These are phyloP conservation scores for Drosophila bipectinata DNA, from an alignment of 1,140 invertebrate genomes.

Conservation along the genomic window DNA sequence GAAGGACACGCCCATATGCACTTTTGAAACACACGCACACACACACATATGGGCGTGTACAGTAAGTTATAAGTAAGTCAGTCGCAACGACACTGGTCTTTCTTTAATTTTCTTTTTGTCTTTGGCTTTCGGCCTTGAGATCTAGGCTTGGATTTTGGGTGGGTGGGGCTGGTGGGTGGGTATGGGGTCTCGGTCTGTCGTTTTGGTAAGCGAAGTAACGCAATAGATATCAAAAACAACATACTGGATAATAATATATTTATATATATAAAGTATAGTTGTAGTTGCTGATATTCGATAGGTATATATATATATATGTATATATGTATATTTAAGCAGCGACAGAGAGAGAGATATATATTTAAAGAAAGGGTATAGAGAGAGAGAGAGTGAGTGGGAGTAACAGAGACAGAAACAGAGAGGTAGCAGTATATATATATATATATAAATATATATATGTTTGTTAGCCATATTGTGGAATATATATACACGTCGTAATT, in stretches of 20 bases:
- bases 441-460: slow-evolving; percentile 51
- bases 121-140: slow-evolving; percentile 2
- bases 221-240: slow-evolving; percentile 66
- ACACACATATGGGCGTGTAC: slow-evolving; percentile 15
- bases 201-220: slow-evolving; percentile 59
- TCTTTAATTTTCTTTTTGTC: slow-evolving; percentile 6
- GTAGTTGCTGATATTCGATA: slow-evolving; percentile 41
- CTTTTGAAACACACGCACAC: neutral
- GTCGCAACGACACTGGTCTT: slow-evolving; percentile 20
- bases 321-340: slow-evolving; percentile 48
- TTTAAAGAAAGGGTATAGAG: slow-evolving; percentile 32
- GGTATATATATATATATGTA: slow-evolving; percentile 34
- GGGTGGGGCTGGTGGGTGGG: neutral
- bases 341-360: slow-evolving; percentile 50
- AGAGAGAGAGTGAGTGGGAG: slow-evolving; percentile 51
- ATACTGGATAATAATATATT: slow-evolving; percentile 58
- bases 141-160: slow-evolving; percentile 10
- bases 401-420: slow-evolving; percentile 56
- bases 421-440: slow-evolving; percentile 47
- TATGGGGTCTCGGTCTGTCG: slow-evolving; percentile 32
- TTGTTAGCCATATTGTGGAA: slow-evolving; percentile 52
- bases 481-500: slow-evolving; percentile 80
- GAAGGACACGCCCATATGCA: slow-evolving; percentile 20
- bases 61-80: slow-evolving; percentile 1
- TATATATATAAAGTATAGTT: slow-evolving; percentile 50